Evolutionary conservation across 2,797 vertebrate species (phyloP).

Genomic region (Rhynchotus rufescens): DNA sequence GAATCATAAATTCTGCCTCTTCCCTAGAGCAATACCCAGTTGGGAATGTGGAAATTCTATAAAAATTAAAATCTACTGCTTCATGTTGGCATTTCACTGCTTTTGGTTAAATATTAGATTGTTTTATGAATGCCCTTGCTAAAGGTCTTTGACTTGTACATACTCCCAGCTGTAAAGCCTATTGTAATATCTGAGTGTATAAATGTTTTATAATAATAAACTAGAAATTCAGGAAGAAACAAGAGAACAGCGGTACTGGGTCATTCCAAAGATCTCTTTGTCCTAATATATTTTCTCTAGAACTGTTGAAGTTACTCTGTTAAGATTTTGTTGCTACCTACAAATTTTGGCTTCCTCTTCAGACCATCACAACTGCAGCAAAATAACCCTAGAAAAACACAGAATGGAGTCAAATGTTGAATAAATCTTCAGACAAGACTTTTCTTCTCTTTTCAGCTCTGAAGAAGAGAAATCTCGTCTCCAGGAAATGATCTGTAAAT

Average conservation of each 20-base stretch:
- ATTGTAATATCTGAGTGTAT: neutral
- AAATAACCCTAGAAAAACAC: neutral
- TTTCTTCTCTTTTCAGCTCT: constrained; percentile 78
- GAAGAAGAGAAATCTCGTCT: constrained; percentile 89
- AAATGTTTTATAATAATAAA: neutral
- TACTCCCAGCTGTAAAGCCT: neutral
- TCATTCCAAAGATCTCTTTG: neutral
- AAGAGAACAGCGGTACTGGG: neutral
- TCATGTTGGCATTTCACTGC: neutral
- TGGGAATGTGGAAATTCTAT: neutral
- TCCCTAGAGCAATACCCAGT: neutral
- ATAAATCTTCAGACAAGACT: neutral
- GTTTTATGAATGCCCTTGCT: neutral
- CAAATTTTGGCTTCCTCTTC: neutral
- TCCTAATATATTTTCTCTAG: neutral
- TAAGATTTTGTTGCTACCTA: neutral
- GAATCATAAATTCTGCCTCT: neutral
- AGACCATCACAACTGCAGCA: neutral
- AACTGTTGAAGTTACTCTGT: neutral
- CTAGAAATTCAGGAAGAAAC: neutral
- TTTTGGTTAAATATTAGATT: neutral
- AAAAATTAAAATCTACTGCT: neutral
- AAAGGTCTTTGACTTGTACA: neutral
- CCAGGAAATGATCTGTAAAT: constrained; percentile 87
- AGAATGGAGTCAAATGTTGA: neutral